A percentile compares a stretch with the other conserved stretches of the same genome.
These are phyloP conservation scores for Drosophila bunnanda DNA, from an alignment of 2,888 invertebrate species.

Conservation along the genomic window DNA sequence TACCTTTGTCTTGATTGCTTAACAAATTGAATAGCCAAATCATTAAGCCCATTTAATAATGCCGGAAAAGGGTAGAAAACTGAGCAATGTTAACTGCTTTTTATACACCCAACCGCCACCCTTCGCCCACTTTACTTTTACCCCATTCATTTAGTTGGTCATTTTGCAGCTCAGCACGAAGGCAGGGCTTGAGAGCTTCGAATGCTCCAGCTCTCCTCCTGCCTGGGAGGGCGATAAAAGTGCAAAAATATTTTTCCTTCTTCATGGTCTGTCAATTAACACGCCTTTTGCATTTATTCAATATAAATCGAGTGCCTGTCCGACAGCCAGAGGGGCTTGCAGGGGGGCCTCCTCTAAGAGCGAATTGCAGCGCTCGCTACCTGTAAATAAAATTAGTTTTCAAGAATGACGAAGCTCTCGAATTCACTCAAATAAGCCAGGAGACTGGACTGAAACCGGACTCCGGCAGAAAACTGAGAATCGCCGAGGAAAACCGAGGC, in stretches of 20 bases:
- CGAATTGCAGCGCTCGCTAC: constrained; percentile 41
- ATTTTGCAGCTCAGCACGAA: constrained; percentile 54
- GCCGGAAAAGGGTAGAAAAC: constrained; percentile 3
- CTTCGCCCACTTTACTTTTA: constrained; percentile 4
- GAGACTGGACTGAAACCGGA: constrained; percentile 20
- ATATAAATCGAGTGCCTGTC: constrained; percentile 72
- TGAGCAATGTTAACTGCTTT: constrained; percentile 18
- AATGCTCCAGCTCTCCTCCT: neutral
- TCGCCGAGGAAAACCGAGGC: neutral
- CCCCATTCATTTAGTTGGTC: constrained; percentile 49
- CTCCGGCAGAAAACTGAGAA: constrained; percentile 1
- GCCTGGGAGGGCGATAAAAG: constrained; percentile 48
- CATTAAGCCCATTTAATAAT: constrained; percentile 7
- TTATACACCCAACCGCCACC: constrained; percentile 1
- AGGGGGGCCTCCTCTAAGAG: neutral
- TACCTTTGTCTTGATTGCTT: constrained; percentile 1
- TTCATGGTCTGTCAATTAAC: constrained; percentile 81
- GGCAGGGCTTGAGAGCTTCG: constrained; percentile 32
- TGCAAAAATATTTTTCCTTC: constrained; percentile 68
- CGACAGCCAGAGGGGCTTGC: neutral
- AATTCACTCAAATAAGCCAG: constrained; percentile 24
- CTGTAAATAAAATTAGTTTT: constrained; percentile 74
- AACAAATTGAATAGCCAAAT: constrained; percentile 16
- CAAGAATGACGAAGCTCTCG: constrained; percentile 38
- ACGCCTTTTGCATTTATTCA: constrained; percentile 80